Base-by-base conservation (phyloP, 2,888 invertebrate genomes). In the Polylopha cassiicola region DNA sequence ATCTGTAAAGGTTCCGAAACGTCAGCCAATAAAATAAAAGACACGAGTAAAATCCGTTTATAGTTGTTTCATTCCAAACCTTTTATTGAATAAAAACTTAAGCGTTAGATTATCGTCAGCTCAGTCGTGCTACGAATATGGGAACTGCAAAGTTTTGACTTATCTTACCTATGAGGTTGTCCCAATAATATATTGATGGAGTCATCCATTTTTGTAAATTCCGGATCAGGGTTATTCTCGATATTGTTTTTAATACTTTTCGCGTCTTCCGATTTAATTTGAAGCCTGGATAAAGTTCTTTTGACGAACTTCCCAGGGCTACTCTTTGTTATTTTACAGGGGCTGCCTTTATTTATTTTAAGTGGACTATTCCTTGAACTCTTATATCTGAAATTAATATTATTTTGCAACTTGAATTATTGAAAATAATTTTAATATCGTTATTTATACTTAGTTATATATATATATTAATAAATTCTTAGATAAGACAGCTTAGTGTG, bases 101-200 rank as follows among this genome's bases (percentile, higher is more conserved):
- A n/a, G n/a, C n/a, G n/a, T n/a, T n/a, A n/a, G n/a, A n/a, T n/a
- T n/a, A n/a, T n/a, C n/a, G n/a, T n/a, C n/a, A n/a, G n/a, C n/a
- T n/a, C n/a, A n/a, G n/a, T n/a, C n/a, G n/a, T n/a, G n/a, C n/a
- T n/a, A n/a, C n/a, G n/a, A n/a, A 15, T 23, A 22, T 30, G 2
- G 3, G 3, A 24, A n/a, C 4, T 20, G 9, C 6, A 26, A 17
- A 37, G 11, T 37, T 28, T 38, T 23, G 16, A 9, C 5, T 17
- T 36, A 8, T 33, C 42, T 34, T 56, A 76, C 77, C 69, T 68
- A 31, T 57, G 54, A 11, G 60, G 50, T 14, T 48, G 44, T 3
- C 51, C 56, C 22, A 73, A 61, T 32, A 76, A 45, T 20, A 77
- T 51, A 46, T 75, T 73, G 0, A 75, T 65, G 0, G 76, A 76